A percentile compares a stretch with the other conserved stretches of the same genome.
phyloP scores from a whole-genome alignment of 2,888 invertebrate species.

The Netelia inedita region DNA sequence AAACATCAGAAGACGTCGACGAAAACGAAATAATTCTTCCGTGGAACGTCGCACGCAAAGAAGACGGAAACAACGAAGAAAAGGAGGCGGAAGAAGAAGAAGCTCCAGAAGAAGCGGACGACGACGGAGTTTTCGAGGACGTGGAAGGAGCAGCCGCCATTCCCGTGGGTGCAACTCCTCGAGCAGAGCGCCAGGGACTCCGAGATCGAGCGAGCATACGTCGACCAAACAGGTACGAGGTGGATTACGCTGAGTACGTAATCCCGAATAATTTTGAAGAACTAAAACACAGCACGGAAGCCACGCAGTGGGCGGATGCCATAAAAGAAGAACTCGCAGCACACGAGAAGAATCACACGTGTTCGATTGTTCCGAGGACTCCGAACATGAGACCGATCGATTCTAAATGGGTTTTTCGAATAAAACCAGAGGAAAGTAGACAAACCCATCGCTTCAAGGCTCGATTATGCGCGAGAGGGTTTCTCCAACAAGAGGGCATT shows the following conservation, averaged over 20 bases:
- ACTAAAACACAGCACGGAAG: not conserved
- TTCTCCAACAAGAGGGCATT: slow-evolving; percentile 39
- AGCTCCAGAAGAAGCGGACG: not conserved
- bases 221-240: slow-evolving; percentile 3
- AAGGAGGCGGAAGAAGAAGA: not conserved
- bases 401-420: slow-evolving; percentile 66
- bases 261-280: slow-evolving; percentile 10
- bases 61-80: not conserved
- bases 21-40: slow-evolving; percentile 1
- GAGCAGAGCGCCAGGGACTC: not conserved
- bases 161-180: not conserved
- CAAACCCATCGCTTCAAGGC: slow-evolving; percentile 56
- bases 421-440: slow-evolving; percentile 55
- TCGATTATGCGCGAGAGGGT: slow-evolving; percentile 66
- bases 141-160: not conserved
- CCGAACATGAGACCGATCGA: slow-evolving; percentile 47
- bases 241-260: slow-evolving; percentile 7
- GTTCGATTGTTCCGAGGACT: slow-evolving; percentile 33
- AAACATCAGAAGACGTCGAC: not conserved
- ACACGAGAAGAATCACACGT: slow-evolving; percentile 35
- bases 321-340: not conserved
- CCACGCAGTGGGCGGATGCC: slow-evolving; percentile 11
- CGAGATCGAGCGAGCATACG: slow-evolving; percentile 22
- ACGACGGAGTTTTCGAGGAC: not conserved
- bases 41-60: not conserved